A percentile compares a stretch with the other conserved stretches of the same genome.
These are phyloP conservation scores for Ardeotis arabs DNA, from an alignment of 2,113 vertebrate genomes.

Conservation along the genomic window DNA sequence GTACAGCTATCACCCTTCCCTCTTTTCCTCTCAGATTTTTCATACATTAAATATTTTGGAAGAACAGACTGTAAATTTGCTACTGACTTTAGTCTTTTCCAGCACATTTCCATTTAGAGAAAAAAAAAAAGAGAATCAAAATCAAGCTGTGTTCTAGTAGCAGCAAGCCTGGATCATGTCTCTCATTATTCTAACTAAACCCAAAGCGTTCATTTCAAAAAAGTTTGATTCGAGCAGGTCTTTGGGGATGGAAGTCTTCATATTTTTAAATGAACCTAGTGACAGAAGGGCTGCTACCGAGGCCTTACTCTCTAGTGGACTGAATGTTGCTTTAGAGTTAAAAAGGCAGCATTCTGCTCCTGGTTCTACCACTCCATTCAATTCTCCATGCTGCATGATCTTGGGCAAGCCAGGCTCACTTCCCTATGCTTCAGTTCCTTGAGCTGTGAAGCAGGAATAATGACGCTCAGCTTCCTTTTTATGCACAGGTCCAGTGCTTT, in stretches of 20 bases:
- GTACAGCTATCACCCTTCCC: neutral
- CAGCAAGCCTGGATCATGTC: neutral
- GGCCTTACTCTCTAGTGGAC: neutral
- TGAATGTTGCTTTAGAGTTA: neutral
- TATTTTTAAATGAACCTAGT: neutral
- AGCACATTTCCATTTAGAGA: neutral
- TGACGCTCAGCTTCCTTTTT: neutral
- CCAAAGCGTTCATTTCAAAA: neutral
- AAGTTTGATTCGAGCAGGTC: neutral
- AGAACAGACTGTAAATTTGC: neutral
- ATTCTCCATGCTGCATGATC: neutral
- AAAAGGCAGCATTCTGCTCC: neutral
- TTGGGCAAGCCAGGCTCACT: neutral
- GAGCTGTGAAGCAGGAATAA: neutral
- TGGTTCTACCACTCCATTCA: neutral
- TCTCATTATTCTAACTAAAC: neutral
- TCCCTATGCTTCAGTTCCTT: neutral
- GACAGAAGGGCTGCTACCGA: neutral
- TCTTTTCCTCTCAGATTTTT: neutral
- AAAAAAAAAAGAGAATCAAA: neutral
- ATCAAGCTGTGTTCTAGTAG: neutral
- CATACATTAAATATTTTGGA: neutral
- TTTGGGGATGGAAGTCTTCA: neutral
- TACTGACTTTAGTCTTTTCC: conserved; percentile 23
- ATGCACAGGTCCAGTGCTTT: neutral